Evolutionary conservation across 2,113 vertebrate species (phyloP).

Genomic region (Apus apus): DNA sequence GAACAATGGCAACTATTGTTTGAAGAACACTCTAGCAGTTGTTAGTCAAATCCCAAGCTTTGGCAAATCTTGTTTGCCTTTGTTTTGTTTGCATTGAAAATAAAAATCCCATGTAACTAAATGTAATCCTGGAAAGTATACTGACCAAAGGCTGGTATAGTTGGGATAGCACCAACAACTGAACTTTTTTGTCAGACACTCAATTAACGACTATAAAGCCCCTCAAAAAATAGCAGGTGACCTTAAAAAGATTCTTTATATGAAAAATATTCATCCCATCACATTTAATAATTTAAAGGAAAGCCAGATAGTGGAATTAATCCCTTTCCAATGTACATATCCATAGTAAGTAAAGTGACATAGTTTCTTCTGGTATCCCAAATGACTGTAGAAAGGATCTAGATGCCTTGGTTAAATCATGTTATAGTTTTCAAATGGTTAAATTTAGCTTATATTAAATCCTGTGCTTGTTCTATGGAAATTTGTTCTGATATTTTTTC

Average conservation of each 20-base stretch:
- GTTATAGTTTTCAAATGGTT: not conserved
- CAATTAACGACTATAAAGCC: not conserved
- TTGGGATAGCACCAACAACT: not conserved
- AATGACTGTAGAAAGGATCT: not conserved
- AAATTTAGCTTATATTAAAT: not conserved
- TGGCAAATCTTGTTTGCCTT: not conserved
- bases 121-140: not conserved
- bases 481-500: not conserved
- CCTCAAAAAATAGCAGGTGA: rapidly evolving
- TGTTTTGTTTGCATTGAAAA: not conserved
- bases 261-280: not conserved
- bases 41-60: not conserved
- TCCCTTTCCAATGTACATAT: not conserved
- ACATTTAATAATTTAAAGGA: not conserved
- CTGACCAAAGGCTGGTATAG: not conserved
- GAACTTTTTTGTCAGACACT: not conserved
- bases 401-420: not conserved
- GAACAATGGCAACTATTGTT: not conserved
- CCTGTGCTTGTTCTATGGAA: not conserved
- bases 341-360: not conserved
- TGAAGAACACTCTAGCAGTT: not conserved
- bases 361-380: not conserved
- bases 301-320: not conserved
- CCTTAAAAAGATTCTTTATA: not conserved
- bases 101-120: not conserved